Evolutionary conservation across 2,888 invertebrate species (phyloP), one percentile per base, ranked within the genome.

Genomic region (Cyrtodaria siliqua): DNA sequence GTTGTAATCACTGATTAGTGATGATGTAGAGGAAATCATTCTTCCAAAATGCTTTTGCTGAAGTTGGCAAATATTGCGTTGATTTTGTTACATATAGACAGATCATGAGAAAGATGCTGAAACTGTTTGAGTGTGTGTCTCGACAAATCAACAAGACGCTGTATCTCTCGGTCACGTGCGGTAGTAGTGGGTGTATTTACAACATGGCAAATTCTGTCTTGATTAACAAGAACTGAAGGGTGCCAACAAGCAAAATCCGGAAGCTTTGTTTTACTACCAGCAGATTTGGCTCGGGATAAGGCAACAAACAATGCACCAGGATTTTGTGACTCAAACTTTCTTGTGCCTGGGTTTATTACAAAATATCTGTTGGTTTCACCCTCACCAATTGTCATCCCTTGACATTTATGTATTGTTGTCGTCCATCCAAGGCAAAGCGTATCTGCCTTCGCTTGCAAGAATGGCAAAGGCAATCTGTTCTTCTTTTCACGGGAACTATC

Each of bases 191-290:
- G 2, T 52, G 52, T 52, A 2, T 52, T 62, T 1, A 62, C 52
- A 38, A 12, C 24, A 38, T 49, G 33, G 59, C 79, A 77, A 12
- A 82, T 18, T 18, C 79, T 56, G 18, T 79, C 79, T 38, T 74
- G 57, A 55, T 79, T 82, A 0, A 77, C 69, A 23, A 79, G 56
- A 18, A 72, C 49, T 16, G 38, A 20, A 24, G 74, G 72, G 62
- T 83, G 71, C 79, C 77, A n/a, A n/a, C n/a, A 83, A 9, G 69
- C 74, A 72, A 83, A 79, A 55, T 82, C 82, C 9, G 75, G 77
- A 23, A 49, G n/a, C 24, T n/a, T 33, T 18, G 4, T 27, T 6
- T 27, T n/a, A 44, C 55, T 44, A 6, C 80, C 83, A 20, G 75
- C 47, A 50, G 69, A 42, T 61, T 78, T 80, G 24, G 82, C 79